phyloP scores from a whole-genome alignment of 2,888 invertebrate genomes.

The Deilephila porcellus region DNA sequence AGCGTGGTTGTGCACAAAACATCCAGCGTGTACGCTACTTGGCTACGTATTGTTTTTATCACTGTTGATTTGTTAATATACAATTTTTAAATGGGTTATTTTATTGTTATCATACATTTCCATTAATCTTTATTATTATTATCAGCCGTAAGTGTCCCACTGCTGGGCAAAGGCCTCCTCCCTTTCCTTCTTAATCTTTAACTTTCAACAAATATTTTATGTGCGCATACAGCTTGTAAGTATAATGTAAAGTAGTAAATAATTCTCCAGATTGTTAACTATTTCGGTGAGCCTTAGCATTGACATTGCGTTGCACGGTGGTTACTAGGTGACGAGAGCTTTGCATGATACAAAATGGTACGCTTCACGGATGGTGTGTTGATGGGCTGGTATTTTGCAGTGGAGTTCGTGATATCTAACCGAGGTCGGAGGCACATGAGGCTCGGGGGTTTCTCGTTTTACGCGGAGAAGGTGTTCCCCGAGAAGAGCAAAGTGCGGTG shows the following conservation, averaged over 20 bases:
- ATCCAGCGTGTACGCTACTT: not conserved
- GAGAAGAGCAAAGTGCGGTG: conserved; percentile 82
- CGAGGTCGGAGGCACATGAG: conserved; percentile 82
- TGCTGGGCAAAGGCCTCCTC: no score
- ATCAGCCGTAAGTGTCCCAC: no score
- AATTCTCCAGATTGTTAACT: no score
- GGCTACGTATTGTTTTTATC: not conserved
- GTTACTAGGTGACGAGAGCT: not conserved
- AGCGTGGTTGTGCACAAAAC: not conserved
- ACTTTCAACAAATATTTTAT: no score
- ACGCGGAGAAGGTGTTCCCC: conserved; percentile 82
- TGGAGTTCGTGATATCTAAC: conserved; percentile 83
- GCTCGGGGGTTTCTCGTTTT: conserved; percentile 80
- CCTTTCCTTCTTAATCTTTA: no score
- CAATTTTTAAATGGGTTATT: no score
- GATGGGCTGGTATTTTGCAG: conserved; percentile 74
- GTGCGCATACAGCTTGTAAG: no score
- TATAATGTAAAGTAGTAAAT: no score
- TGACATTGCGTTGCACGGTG: conserved; percentile 27
- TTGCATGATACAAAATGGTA: conserved; percentile 17
- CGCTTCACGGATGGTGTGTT: conserved; percentile 53
- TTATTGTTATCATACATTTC: no score
- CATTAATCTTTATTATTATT: no score
- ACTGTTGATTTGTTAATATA: not conserved
- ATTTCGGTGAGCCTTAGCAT: not conserved